phyloP scores from a whole-genome alignment of 2,797 vertebrate species.

The Brachyrhaphis roseni region DNA sequence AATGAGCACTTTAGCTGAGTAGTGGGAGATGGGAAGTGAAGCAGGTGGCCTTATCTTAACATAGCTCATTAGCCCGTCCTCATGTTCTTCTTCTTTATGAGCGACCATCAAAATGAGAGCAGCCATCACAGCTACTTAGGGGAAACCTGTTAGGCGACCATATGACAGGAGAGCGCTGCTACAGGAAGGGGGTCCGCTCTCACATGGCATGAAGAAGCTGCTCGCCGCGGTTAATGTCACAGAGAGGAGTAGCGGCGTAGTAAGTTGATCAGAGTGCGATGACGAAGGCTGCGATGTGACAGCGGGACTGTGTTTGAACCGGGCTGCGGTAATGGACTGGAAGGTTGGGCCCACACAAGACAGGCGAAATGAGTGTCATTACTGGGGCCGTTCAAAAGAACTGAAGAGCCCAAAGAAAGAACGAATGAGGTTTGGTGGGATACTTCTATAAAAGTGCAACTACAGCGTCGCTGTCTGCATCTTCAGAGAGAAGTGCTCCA shows the following conservation, averaged over 20 bases:
- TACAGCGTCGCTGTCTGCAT: slow-evolving; percentile 4
- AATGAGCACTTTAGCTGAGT: slow-evolving; percentile 64
- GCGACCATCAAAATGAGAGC: slow-evolving; percentile 69
- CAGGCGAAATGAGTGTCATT: slow-evolving; percentile 44
- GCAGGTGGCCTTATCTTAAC: slow-evolving; percentile 72
- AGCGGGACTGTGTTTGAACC: slow-evolving; percentile 37
- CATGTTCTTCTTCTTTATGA: slow-evolving; percentile 63
- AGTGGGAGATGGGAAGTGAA: slow-evolving; percentile 50
- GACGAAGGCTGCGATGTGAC: slow-evolving; percentile 33
- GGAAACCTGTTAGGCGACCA: slow-evolving; percentile 37
- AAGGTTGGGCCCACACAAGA: slow-evolving; percentile 38
- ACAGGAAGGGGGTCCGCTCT: slow-evolving; percentile 32
- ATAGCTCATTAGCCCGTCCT: slow-evolving; percentile 66
- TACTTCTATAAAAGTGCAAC: slow-evolving; percentile 7
- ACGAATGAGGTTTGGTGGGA: slow-evolving; percentile 10
- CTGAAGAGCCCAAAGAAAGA: slow-evolving; percentile 8
- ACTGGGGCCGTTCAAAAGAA: slow-evolving; percentile 15
- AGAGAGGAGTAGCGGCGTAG: slow-evolving; percentile 25
- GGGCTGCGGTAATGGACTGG: slow-evolving; percentile 45
- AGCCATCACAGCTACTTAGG: slow-evolving; percentile 64
- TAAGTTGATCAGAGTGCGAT: slow-evolving; percentile 32
- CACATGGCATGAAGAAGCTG: slow-evolving; percentile 32
- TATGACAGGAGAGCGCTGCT: slow-evolving; percentile 49
- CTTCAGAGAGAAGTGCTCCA: not conserved
- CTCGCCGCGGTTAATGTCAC: slow-evolving; percentile 26